phyloP scores from a whole-genome alignment of 2,888 invertebrate species.

The Mechanitis mazaeus region DNA sequence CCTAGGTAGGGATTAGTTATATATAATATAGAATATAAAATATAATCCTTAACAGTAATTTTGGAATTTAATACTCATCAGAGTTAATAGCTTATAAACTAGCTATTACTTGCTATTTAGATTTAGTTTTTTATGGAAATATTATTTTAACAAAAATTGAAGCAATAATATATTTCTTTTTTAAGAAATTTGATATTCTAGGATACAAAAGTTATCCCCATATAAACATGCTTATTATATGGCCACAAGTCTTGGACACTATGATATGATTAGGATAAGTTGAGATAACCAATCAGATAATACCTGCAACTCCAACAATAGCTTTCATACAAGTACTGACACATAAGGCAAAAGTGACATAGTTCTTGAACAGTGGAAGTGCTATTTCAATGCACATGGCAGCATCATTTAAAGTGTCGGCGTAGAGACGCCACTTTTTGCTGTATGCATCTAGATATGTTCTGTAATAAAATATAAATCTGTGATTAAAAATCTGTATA shows the following conservation, averaged over 20 bases:
- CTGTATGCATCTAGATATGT: conserved; percentile 90
- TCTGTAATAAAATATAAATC: conserved; percentile 51
- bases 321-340: conserved; percentile 86
- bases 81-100: too few species aligned
- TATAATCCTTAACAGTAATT: too few species aligned
- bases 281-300: conserved; percentile 34
- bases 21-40: too few species aligned
- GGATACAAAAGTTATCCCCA: too few species aligned
- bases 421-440: conserved; percentile 96
- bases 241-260: too few species aligned
- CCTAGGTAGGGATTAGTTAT: conserved; percentile 60
- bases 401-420: conserved; percentile 93
- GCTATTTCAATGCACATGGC: conserved; percentile 93
- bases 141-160: too few species aligned
- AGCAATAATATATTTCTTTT: too few species aligned
- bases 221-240: neutral
- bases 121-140: too few species aligned
- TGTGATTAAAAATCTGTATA: neutral
- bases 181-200: too few species aligned
- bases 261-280: conserved; percentile 26
- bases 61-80: too few species aligned
- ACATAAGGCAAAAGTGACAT: conserved; percentile 80
- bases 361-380: conserved; percentile 81
- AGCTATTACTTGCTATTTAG: too few species aligned
- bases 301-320: conserved; percentile 92